Conservation (phyloP, 1,140 invertebrate species). For the Drosophila ficusphila region DNA sequence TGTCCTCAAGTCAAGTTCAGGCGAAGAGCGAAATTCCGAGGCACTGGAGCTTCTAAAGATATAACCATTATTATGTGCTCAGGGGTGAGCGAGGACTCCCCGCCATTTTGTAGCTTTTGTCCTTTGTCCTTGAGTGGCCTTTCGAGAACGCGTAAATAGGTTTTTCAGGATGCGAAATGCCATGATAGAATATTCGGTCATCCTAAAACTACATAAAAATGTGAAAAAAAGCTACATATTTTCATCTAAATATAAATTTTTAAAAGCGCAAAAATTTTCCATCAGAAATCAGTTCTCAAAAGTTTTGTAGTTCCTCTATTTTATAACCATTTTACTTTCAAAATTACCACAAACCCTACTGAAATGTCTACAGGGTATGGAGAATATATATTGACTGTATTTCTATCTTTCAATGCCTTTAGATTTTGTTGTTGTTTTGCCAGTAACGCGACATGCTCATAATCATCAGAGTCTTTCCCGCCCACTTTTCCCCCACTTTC, state of each 20-base stretch:
- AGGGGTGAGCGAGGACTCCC: neutral
- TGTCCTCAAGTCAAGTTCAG: constrained; percentile 37
- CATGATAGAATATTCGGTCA: neutral
- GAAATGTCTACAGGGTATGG: neutral
- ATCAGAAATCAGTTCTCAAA: no score
- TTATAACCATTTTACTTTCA: neutral
- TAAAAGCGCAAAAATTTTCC: no score
- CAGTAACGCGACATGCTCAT: constrained; percentile 39
- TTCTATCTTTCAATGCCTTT: constrained; percentile 14
- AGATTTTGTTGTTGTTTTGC: constrained; percentile 20
- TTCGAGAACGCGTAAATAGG: constrained; percentile 19
- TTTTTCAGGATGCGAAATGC: neutral
- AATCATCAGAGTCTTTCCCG: constrained; percentile 36
- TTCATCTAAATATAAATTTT: neutral
- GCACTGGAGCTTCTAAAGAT: neutral
- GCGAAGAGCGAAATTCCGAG: constrained; percentile 14
- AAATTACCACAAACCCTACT: neutral
- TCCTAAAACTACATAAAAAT: neutral
- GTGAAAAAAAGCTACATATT: no score
- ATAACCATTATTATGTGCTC: constrained; percentile 24
- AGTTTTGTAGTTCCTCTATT: no score
- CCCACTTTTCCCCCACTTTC: neutral
- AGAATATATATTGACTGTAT: neutral
- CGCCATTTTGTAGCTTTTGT: constrained; percentile 4
- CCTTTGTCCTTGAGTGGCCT: constrained; percentile 28